Conservation (phyloP, 2,797 vertebrate genomes). For the Chromobotia macracanthus region DNA sequence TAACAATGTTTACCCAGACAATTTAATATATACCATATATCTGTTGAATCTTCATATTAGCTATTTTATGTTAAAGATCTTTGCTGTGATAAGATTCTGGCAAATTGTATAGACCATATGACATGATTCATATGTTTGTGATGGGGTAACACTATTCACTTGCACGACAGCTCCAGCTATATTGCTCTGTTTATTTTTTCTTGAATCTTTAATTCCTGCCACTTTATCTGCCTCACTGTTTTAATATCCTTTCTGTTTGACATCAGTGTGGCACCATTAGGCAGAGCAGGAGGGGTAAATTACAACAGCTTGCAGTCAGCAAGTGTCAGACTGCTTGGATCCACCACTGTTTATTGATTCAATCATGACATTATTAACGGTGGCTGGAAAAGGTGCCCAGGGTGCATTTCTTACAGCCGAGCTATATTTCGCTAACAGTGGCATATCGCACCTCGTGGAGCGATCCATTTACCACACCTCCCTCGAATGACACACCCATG, state of each 20-base stretch:
- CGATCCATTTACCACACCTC: constrained; percentile 54
- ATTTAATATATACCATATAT: no score
- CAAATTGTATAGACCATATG: no score
- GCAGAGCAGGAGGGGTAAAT: constrained; percentile 71
- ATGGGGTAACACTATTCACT: not conserved
- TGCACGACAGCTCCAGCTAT: not conserved
- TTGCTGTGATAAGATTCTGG: no score
- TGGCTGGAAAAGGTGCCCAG: constrained; percentile 60
- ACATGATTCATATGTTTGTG: no score
- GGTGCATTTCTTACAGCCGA: constrained; percentile 67
- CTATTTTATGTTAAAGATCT: no score
- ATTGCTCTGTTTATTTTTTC: not conserved
- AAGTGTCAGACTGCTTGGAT: constrained; percentile 66
- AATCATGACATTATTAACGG: constrained; percentile 71
- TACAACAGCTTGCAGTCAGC: constrained; percentile 69
- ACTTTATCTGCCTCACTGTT: constrained; percentile 67
- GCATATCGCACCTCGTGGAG: constrained; percentile 58
- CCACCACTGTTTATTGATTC: constrained; percentile 71
- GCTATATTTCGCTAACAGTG: constrained; percentile 65
- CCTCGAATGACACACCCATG: constrained; percentile 43
- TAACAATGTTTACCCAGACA: no score
- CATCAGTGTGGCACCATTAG: constrained; percentile 76
- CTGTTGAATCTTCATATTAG: no score
- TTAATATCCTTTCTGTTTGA: constrained; percentile 65
- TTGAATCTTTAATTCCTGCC: constrained; percentile 63